phyloP scores from a whole-genome alignment of 2,797 vertebrate genomes.

The Alauda arvensis region DNA sequence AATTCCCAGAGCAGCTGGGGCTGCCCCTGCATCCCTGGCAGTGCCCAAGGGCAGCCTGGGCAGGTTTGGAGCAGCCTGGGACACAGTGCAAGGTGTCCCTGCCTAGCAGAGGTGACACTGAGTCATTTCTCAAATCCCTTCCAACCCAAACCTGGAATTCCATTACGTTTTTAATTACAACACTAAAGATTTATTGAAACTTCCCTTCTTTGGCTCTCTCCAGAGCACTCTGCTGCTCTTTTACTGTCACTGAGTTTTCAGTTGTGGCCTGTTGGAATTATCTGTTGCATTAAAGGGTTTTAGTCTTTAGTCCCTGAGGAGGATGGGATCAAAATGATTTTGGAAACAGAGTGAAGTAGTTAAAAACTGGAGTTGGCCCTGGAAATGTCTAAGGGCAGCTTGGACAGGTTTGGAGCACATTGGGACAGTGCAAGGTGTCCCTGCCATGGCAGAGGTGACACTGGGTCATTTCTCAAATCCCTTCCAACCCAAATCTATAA shows the following conservation, averaged over 20 bases:
- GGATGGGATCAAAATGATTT: not conserved
- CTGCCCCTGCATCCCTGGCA: not conserved
- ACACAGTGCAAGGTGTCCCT: not conserved
- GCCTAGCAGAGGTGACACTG: not conserved
- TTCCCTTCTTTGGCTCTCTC: not conserved
- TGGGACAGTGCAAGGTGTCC: not conserved
- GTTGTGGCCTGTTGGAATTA: not conserved
- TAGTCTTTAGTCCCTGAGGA: not conserved
- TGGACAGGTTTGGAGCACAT: not conserved
- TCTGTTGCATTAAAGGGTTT: not conserved
- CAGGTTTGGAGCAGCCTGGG: not conserved
- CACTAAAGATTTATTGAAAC: not conserved
- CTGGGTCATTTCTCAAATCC: not conserved
- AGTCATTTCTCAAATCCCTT: not conserved
- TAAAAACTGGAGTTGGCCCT: too few relatives aligned
- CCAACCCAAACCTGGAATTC: not conserved
- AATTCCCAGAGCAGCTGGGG: not conserved
- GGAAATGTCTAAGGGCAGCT: rapidly evolving
- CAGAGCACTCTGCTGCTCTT: not conserved
- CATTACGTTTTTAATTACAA: not conserved
- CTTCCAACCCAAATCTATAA: not conserved
- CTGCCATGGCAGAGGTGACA: not conserved
- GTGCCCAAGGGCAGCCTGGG: not conserved
- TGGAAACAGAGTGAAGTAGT: too few relatives aligned
- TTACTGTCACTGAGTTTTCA: not conserved